phyloP scores from a whole-genome alignment of 2,113 vertebrate species.

The Gallinago jamesoni region DNA sequence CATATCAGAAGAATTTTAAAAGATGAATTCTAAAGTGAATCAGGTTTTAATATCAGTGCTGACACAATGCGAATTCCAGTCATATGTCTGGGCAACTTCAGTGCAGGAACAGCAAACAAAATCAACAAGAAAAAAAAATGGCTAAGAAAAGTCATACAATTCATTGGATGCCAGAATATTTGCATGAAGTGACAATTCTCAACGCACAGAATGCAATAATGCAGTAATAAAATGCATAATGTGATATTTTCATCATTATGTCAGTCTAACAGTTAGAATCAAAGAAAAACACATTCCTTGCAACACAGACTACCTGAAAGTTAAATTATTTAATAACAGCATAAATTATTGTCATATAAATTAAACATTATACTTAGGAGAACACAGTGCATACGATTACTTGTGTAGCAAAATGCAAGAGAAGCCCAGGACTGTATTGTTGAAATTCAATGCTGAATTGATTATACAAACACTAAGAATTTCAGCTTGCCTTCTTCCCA shows the following conservation, averaged over 20 bases:
- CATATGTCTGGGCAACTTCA: background rate
- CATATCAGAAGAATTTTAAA: background rate
- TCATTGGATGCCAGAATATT: background rate
- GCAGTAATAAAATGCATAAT: background rate
- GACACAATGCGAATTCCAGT: background rate
- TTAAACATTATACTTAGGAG: background rate
- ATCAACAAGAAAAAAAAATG: background rate
- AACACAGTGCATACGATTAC: background rate
- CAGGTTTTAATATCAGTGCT: background rate
- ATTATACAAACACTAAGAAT: background rate
- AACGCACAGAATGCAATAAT: background rate
- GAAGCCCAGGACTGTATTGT: background rate
- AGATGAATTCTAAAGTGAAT: background rate
- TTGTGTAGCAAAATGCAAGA: background rate
- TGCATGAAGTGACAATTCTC: background rate
- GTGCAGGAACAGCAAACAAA: background rate
- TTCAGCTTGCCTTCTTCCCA: background rate
- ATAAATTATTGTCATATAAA: slow-evolving; percentile 7
- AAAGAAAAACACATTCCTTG: background rate
- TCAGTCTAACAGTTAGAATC: background rate
- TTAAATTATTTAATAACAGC: slow-evolving; percentile 11
- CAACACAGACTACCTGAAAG: background rate
- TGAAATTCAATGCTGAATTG: background rate
- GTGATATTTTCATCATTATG: background rate
- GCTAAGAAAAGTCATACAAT: background rate